Conservation (phyloP, 1,140 invertebrate genomes). For the Teleopsis dalmanni region DNA sequence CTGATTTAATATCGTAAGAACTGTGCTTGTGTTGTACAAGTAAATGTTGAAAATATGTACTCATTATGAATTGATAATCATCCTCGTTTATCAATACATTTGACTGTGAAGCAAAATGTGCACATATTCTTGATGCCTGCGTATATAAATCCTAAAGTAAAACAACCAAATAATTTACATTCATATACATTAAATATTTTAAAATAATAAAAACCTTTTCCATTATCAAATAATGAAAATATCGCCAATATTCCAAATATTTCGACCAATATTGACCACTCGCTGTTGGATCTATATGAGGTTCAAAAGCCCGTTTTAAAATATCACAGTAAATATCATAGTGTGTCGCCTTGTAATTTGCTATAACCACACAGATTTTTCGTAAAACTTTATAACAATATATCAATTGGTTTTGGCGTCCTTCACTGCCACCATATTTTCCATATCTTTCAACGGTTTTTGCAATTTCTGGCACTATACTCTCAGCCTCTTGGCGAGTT, state of each 20-base stretch:
- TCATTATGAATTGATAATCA: neutral
- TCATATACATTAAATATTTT: neutral
- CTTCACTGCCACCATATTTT: neutral
- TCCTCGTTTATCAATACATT: conserved; percentile 3
- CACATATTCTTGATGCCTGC: conserved; percentile 2
- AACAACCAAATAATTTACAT: neutral
- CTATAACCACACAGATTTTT: neutral
- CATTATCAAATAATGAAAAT: conserved; percentile 6
- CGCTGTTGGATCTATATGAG: neutral
- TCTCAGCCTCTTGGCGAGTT: neutral
- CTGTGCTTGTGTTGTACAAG: conserved; percentile 3
- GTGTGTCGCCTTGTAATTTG: conserved; percentile 1
- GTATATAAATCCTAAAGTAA: conserved; percentile 2
- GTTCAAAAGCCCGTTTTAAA: neutral
- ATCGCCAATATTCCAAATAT: conserved; percentile 8
- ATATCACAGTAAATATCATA: conserved; percentile 6
- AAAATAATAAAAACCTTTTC: conserved; percentile 2
- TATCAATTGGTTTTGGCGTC: neutral
- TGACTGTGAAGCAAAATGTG: neutral
- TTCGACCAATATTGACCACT: conserved; percentile 9
- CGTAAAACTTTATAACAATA: neutral
- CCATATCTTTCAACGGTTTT: neutral
- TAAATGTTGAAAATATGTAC: conserved; percentile 2
- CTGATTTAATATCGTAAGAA: neutral
- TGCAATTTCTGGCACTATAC: neutral